phyloP scores from a whole-genome alignment of 2,888 invertebrate genomes.

The Lampropteryx suffumata region DNA sequence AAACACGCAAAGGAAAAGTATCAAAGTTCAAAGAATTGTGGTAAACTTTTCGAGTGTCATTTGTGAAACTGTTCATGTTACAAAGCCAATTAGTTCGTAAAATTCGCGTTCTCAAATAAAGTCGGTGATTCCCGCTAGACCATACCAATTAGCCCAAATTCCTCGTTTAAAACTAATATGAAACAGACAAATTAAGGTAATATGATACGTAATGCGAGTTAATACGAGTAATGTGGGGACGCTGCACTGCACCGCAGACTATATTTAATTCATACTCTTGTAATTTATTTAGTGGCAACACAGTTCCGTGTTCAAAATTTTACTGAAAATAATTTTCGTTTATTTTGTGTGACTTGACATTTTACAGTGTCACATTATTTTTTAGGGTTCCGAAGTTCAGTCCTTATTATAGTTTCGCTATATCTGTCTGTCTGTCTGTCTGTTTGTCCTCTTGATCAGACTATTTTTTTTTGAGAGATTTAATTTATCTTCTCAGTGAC shows the following conservation, averaged over 20 bases:
- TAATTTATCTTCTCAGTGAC: too few relatives aligned
- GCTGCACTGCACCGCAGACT: slow-evolving; percentile 25
- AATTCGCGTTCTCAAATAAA: background rate
- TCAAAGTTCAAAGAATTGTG: too few relatives aligned
- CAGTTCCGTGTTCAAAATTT: slow-evolving; percentile 10
- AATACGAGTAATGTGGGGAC: slow-evolving; percentile 26
- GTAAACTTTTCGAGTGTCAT: too few relatives aligned
- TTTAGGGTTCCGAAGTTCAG: too few relatives aligned
- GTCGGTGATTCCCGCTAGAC: slow-evolving; percentile 10
- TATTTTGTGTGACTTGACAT: background rate
- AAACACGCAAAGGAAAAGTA: too few relatives aligned
- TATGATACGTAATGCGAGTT: slow-evolving; percentile 25
- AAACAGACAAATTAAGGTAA: slow-evolving; percentile 20
- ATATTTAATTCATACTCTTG: slow-evolving; percentile 43
- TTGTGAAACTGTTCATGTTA: too few relatives aligned
- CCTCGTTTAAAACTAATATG: slow-evolving; percentile 17
- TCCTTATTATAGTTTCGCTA: too few relatives aligned
- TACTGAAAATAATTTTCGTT: background rate
- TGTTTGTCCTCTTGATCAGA: too few relatives aligned
- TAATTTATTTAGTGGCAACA: slow-evolving; percentile 47
- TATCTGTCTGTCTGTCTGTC: too few relatives aligned
- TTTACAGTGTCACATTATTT: background rate
- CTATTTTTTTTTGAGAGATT: too few relatives aligned
- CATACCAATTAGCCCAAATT: slow-evolving; percentile 4
- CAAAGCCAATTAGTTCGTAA: background rate